These are phyloP conservation scores for Sciurus niger DNA, from an alignment of 2,113 vertebrate species.

Conservation along the genomic window DNA sequence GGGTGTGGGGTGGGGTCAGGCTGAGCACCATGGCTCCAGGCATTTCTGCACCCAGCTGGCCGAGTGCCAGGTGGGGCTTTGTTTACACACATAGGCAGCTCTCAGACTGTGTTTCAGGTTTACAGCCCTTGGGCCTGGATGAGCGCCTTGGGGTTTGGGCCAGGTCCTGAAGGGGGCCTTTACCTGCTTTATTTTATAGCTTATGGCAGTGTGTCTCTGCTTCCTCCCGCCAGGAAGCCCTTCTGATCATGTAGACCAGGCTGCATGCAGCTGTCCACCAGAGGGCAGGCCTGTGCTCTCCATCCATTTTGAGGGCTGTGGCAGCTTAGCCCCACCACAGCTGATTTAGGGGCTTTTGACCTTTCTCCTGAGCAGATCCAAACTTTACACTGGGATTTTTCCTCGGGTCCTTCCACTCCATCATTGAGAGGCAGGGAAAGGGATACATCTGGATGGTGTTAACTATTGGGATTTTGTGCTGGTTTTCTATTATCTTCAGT, in stretches of 20 bases:
- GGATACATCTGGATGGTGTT: constrained; percentile 2
- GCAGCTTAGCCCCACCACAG: not conserved
- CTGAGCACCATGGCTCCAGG: constrained; percentile 16
- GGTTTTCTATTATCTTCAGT: not conserved
- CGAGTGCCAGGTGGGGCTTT: constrained; percentile 26
- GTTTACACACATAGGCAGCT: constrained; percentile 71
- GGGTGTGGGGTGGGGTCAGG: not conserved
- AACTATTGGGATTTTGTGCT: not conserved
- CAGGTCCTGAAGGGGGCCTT: not conserved
- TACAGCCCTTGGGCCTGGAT: constrained; percentile 37
- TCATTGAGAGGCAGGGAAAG: not conserved
- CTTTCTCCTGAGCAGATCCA: constrained; percentile 12
- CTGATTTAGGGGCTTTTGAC: not conserved
- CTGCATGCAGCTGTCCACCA: not conserved
- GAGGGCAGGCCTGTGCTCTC: constrained; percentile 24
- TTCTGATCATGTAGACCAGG: constrained; percentile 21
- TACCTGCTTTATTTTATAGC: not conserved
- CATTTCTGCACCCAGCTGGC: not conserved
- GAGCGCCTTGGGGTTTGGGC: not conserved
- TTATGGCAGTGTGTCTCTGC: not conserved
- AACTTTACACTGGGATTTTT: not conserved
- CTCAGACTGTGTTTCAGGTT: constrained; percentile 60
- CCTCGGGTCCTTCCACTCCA: not conserved
- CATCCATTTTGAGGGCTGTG: not conserved
- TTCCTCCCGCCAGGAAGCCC: not conserved